Conservation (phyloP, 1,140 invertebrate species). For the Streblospio benedicti region DNA sequence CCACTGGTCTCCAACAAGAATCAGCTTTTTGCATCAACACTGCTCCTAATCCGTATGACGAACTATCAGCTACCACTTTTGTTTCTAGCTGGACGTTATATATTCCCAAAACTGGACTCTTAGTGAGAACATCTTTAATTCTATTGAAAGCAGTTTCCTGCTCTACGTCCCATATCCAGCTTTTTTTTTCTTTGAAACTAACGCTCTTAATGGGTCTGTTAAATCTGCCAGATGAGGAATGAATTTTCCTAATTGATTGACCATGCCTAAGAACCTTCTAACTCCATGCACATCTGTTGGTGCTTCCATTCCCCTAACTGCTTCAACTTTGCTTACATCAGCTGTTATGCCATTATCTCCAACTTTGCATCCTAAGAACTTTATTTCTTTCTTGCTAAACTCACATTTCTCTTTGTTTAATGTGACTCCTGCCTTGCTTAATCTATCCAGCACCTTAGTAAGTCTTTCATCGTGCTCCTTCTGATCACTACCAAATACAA, state of each 20-base stretch:
- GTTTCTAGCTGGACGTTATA: conserved; percentile 23
- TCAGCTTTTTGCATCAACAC: conserved; percentile 45
- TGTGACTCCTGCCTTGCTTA: conserved; percentile 30
- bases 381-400: conserved; percentile 29
- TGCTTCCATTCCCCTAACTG: background rate
- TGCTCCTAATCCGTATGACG: conserved; percentile 38
- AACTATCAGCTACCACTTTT: conserved; percentile 28
- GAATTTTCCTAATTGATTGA: background rate
- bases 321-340: conserved; percentile 36
- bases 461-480: conserved; percentile 3
- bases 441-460: conserved; percentile 31
- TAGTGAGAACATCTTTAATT: conserved; percentile 21
- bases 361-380: conserved; percentile 41
- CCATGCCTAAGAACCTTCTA: background rate
- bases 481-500: background rate
- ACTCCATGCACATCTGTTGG: background rate
- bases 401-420: conserved; percentile 40
- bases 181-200: conserved; percentile 12
- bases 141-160: conserved; percentile 17
- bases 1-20: conserved; percentile 29
- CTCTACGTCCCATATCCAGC: conserved; percentile 2
- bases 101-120: conserved; percentile 24
- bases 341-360: conserved; percentile 29
- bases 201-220: background rate
- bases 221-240: background rate